Conservation (phyloP, 2,113 vertebrate species). For the Larimichthys crocea region DNA sequence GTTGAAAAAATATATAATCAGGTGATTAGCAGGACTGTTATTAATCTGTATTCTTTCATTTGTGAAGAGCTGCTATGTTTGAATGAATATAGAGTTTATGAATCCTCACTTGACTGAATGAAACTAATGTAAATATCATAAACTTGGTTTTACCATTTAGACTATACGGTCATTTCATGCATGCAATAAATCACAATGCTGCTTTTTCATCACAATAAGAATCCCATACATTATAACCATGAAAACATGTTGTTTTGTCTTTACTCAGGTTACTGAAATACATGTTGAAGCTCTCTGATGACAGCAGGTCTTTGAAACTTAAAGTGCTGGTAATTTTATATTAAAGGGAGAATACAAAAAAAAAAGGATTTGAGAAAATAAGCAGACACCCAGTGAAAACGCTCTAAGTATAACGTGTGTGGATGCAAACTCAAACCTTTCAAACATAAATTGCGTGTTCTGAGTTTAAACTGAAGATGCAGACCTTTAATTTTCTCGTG, state of each 20-base stretch:
- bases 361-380: not conserved
- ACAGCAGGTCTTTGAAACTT: not conserved
- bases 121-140: slow-evolving; percentile 14
- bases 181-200: not conserved
- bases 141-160: not conserved
- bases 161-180: not conserved
- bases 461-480: not conserved
- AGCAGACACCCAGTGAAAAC: not conserved
- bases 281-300: not conserved
- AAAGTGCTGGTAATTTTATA: too few relatives aligned
- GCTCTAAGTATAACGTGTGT: slow-evolving; percentile 9
- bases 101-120: slow-evolving; percentile 5
- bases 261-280: not conserved
- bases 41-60: slow-evolving; percentile 49
- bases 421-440: slow-evolving; percentile 8
- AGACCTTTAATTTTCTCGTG: slow-evolving; percentile 19
- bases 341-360: not conserved
- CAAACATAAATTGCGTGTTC: not conserved
- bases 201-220: not conserved
- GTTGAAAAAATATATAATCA: slow-evolving; percentile 23
- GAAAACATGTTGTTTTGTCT: not conserved
- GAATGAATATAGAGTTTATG: slow-evolving; percentile 16
- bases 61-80: not conserved
- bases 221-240: not conserved
- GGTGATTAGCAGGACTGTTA: slow-evolving; percentile 57